A percentile compares a stretch with the other conserved stretches of the same genome.
Conservation (phyloP, 1,140 invertebrate genomes). For the Rhagoletis pomonella region DNA sequence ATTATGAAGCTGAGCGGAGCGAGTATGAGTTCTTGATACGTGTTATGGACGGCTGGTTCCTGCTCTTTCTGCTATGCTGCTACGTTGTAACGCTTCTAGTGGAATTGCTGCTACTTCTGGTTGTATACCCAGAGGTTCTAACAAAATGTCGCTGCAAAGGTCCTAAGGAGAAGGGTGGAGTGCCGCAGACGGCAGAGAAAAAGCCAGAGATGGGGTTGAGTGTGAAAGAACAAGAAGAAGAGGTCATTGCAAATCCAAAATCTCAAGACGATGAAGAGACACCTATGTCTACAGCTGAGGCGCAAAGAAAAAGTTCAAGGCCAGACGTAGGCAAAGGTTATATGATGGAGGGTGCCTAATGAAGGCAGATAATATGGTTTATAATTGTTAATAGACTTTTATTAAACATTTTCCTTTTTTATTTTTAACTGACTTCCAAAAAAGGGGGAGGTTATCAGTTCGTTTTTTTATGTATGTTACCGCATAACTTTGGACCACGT, state of each 20-base stretch:
- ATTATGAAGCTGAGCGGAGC: slow-evolving; percentile 6
- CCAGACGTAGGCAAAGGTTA: not conserved
- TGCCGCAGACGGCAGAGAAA: not conserved
- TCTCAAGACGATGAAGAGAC: not conserved
- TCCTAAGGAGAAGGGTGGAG: too few species aligned
- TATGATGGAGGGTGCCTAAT: too few species aligned
- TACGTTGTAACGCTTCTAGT: not conserved
- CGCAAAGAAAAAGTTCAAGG: not conserved
- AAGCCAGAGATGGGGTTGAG: not conserved
- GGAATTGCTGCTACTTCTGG: not conserved
- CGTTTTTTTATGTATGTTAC: too few species aligned
- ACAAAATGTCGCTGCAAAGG: not conserved
- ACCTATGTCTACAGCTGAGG: not conserved
- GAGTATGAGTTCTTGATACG: not conserved
- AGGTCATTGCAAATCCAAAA: too few species aligned
- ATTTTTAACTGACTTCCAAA: too few species aligned
- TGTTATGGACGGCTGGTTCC: not conserved
- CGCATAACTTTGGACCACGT: too few species aligned
- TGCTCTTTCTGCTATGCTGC: not conserved
- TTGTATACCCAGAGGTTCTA: not conserved
- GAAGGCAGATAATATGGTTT: too few species aligned
- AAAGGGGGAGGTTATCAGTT: too few species aligned
- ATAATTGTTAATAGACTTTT: not conserved
- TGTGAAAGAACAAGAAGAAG: not conserved
- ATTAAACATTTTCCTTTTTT: not conserved